These are phyloP conservation scores for Desoria tigrina DNA, from an alignment of 2,888 invertebrate species.

Conservation along the genomic window DNA sequence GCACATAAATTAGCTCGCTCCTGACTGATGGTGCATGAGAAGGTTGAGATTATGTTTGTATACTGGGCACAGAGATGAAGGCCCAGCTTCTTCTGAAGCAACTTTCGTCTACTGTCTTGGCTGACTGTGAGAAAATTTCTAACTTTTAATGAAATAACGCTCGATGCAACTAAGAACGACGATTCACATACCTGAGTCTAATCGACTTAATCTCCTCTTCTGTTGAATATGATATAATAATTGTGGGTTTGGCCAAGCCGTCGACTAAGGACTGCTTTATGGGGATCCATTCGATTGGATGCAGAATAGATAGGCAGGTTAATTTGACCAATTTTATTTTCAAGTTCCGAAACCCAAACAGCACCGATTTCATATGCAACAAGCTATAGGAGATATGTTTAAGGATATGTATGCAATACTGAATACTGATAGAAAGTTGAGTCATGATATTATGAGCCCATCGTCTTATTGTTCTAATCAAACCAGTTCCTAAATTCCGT, in stretches of 20 bases:
- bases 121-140: constrained; percentile 11
- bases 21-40: constrained; percentile 42
- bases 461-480: no score
- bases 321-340: constrained; percentile 52
- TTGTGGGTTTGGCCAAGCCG: constrained; percentile 44
- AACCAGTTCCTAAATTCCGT: no score
- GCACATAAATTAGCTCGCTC: constrained; percentile 46
- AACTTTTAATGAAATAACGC: not conserved
- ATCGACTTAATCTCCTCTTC: constrained; percentile 10
- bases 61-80: not conserved
- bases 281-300: constrained; percentile 20
- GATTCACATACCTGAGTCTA: constrained; percentile 11
- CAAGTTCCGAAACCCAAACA: constrained; percentile 14
- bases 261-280: constrained; percentile 13
- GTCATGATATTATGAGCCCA: no score
- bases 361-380: no score
- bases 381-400: no score
- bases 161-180: not conserved
- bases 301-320: constrained; percentile 49
- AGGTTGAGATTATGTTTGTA: constrained; percentile 27
- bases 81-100: not conserved
- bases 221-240: constrained; percentile 50
- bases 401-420: no score
- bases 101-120: not conserved
- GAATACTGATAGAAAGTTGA: no score